Evolutionary conservation across 2,888 invertebrate species (phyloP), one percentile per base, ranked within the genome.

Genomic region (Teleogryllus oceanicus): DNA sequence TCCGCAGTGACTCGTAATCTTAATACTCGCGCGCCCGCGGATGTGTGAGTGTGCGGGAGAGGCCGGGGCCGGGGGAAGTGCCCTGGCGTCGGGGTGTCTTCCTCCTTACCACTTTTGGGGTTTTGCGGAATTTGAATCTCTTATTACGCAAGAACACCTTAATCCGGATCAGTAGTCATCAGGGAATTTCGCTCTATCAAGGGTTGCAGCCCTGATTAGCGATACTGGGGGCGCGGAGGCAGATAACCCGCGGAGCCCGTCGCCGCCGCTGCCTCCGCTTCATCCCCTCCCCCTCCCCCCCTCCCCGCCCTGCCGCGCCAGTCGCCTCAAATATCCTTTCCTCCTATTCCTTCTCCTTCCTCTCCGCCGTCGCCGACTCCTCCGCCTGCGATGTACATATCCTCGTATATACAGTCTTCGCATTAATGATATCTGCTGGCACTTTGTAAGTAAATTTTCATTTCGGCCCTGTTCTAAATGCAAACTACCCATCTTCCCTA

Each of bases 351-450:
- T 78, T 78, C 74, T 74, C 49, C n/a, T 24, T 74, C 24, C 74
- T 75, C 75, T 20, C 50, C 11, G 78, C 16, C 16, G 62, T 11
- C 62, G 62, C n/a, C n/a, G n/a, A 16, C 62, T 13, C 62, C 62
- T 13, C n/a, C n/a, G n/a, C 13, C 62, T 5, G 62, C n/a, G 16
- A 62, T 62, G 62, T 62, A n/a, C 62, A 62, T 62, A 62, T 62
- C 62, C 13, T 62, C 62, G 79, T 49, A 77, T 62, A 74, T 62
- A 77, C 62, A 51, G 76, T 77, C 79, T 37, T 79, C 76, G 79
- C 76, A 79, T 79, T 79, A 79, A 79, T 79, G 76, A 79, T 76
- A 79, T 77, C 77, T 76, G 76, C 79, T 76, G 49, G 49, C 77
- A 77, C 77, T 49, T 50, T 49, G 49, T 50, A 49, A 77, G 77